A percentile compares a stretch with the other conserved stretches of the same genome.
phyloP scores from a whole-genome alignment of 2,888 invertebrate genomes.

The Megamerina dolium region DNA sequence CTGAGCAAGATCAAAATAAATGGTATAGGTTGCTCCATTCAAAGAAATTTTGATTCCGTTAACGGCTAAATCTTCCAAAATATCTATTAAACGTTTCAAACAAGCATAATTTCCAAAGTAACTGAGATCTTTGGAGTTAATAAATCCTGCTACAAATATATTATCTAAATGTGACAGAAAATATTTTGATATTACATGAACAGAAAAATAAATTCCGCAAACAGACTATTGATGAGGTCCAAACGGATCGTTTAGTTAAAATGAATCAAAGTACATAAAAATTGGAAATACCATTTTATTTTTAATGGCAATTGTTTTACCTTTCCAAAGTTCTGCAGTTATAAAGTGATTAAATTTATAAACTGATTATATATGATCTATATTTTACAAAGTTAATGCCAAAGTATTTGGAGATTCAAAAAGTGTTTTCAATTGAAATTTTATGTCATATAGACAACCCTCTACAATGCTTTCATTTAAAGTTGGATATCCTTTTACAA shows the following conservation, averaged over 20 bases:
- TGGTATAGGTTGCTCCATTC: slow-evolving; percentile 5
- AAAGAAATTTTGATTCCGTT: slow-evolving; percentile 11
- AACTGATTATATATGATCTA: slow-evolving; percentile 12
- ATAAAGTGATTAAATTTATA: slow-evolving; percentile 16
- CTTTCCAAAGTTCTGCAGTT: slow-evolving; percentile 16
- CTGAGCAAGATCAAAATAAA: slow-evolving; percentile 18
- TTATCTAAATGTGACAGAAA: slow-evolving; percentile 13
- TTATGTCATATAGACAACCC: slow-evolving; percentile 14
- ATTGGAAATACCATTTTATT: slow-evolving; percentile 15
- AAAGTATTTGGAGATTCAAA: slow-evolving; percentile 15
- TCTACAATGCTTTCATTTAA: slow-evolving; percentile 15
- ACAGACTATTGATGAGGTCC: slow-evolving; percentile 14
- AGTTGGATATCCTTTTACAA: slow-evolving; percentile 14
- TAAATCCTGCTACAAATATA: slow-evolving; percentile 14
- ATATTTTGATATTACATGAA: slow-evolving; percentile 17
- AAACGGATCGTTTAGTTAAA: slow-evolving; percentile 18
- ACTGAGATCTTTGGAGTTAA: slow-evolving; percentile 13
- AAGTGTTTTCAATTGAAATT: slow-evolving; percentile 17
- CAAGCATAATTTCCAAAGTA: slow-evolving; percentile 10
- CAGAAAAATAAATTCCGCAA: slow-evolving; percentile 19
- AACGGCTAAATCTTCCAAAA: slow-evolving; percentile 11
- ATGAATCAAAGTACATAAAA: slow-evolving; percentile 18
- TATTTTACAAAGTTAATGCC: slow-evolving; percentile 14
- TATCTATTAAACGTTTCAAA: not conserved
- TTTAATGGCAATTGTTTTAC: slow-evolving; percentile 4